Evolutionary conservation across 1,140 invertebrate species (phyloP).

Genomic region (Hylaeus anthracinus): DNA sequence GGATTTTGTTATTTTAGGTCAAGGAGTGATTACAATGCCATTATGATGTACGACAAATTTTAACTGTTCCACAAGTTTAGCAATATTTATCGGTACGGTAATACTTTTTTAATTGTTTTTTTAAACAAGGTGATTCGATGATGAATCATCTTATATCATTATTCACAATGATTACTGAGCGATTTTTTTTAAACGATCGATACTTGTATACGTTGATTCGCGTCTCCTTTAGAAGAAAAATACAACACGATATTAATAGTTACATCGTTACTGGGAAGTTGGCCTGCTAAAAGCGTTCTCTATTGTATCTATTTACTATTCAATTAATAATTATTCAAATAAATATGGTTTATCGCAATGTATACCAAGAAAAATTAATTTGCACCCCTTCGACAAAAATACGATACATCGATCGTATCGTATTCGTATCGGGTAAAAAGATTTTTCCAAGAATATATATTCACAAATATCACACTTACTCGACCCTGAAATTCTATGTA

Average conservation of each 20-base stretch:
- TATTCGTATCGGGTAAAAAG: too few relatives aligned
- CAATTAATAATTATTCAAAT: conserved; percentile 74
- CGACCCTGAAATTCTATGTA: too few relatives aligned
- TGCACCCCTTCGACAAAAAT: too few relatives aligned
- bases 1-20: conserved; percentile 66
- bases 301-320: conserved; percentile 75
- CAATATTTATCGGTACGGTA: conserved; percentile 68
- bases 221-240: conserved; percentile 45
- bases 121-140: conserved; percentile 33
- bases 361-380: background rate
- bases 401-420: too few relatives aligned
- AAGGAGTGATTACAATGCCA: conserved; percentile 46
- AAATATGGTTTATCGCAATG: conserved; percentile 73
- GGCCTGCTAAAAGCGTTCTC: conserved; percentile 72
- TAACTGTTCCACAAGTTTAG: conserved; percentile 69
- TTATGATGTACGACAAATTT: conserved; percentile 66
- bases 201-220: conserved; percentile 45
- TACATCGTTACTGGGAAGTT: conserved; percentile 60
- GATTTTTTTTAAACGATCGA: conserved; percentile 40
- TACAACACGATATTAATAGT: conserved; percentile 51
- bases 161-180: conserved; percentile 48
- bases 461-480: too few relatives aligned
- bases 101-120: conserved; percentile 67
- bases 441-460: too few relatives aligned
- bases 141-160: conserved; percentile 43